phyloP scores from a whole-genome alignment of 2,113 vertebrate species.

The Elephantulus edwardii region DNA sequence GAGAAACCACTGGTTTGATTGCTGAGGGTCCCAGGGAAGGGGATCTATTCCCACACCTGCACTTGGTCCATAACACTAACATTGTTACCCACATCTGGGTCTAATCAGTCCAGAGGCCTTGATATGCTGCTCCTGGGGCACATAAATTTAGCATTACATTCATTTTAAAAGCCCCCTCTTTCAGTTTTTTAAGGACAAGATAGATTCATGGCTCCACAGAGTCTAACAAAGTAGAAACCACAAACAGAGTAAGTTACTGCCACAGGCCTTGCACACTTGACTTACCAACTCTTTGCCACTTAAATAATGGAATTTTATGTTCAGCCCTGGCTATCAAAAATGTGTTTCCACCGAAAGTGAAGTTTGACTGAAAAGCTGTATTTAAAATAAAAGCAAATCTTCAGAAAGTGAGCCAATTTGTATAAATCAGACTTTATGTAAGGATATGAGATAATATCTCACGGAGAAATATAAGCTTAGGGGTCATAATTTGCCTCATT shows the following conservation, averaged over 20 bases:
- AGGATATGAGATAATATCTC: conserved; percentile 59
- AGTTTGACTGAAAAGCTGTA: conserved; percentile 74
- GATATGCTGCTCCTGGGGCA: conserved; percentile 86
- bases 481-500: background rate
- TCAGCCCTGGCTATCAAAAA: conserved; percentile 76
- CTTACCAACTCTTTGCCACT: conserved; percentile 78
- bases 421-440: conserved; percentile 72
- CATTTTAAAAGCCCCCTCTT: conserved; percentile 85
- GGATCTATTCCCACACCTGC: conserved; percentile 90
- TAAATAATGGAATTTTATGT: conserved; percentile 84
- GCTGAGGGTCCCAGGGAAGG: conserved; percentile 83
- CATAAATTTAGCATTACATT: conserved; percentile 89
- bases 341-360: conserved; percentile 66
- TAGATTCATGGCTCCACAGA: conserved; percentile 90
- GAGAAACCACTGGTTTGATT: conserved; percentile 86
- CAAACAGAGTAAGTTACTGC: conserved; percentile 85
- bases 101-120: conserved; percentile 87
- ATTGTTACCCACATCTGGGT: conserved; percentile 90
- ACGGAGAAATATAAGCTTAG: conserved; percentile 26
- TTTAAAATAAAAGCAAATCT: conserved; percentile 74
- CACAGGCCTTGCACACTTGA: conserved; percentile 77
- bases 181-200: conserved; percentile 89
- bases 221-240: conserved; percentile 88
- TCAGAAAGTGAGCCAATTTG: conserved; percentile 69
- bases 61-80: conserved; percentile 87